A percentile compares a stretch with the other conserved stretches of the same genome.
Conservation (phyloP, 2,888 invertebrate species). For the Eupithecia exiguata region DNA sequence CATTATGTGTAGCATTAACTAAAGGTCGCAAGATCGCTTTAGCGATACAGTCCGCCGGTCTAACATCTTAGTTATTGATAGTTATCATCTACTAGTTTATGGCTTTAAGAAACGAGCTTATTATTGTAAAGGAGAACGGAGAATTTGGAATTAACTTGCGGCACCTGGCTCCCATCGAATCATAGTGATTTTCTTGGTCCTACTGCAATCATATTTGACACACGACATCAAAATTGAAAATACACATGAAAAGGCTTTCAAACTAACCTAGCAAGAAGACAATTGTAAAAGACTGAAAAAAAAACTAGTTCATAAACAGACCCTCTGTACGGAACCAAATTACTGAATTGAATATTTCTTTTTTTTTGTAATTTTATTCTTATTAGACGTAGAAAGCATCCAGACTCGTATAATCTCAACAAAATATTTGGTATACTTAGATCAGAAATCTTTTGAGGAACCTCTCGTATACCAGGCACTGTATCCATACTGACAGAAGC, state of each 20-base stretch:
- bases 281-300: neutral
- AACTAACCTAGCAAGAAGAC: neutral
- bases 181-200: neutral
- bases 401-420: neutral
- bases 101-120: neutral
- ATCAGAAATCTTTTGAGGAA: neutral
- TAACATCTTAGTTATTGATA: constrained; percentile 24
- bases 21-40: constrained; percentile 35
- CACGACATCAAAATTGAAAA: neutral
- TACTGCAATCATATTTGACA: neutral
- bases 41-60: constrained; percentile 27
- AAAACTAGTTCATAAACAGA: no score
- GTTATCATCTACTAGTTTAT: constrained; percentile 12
- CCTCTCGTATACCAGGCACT: neutral
- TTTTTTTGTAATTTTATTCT: neutral
- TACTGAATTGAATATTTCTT: neutral
- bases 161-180: neutral
- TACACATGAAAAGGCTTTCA: neutral
- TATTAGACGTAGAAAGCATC: neutral
- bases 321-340: neutral
- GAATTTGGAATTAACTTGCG: neutral
- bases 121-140: neutral
- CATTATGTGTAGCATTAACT: constrained; percentile 39
- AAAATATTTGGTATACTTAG: neutral
- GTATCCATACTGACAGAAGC: neutral